These are phyloP conservation scores for Brachionus manjavacas DNA, from an alignment of 1,140 invertebrate species.

Conservation along the genomic window DNA sequence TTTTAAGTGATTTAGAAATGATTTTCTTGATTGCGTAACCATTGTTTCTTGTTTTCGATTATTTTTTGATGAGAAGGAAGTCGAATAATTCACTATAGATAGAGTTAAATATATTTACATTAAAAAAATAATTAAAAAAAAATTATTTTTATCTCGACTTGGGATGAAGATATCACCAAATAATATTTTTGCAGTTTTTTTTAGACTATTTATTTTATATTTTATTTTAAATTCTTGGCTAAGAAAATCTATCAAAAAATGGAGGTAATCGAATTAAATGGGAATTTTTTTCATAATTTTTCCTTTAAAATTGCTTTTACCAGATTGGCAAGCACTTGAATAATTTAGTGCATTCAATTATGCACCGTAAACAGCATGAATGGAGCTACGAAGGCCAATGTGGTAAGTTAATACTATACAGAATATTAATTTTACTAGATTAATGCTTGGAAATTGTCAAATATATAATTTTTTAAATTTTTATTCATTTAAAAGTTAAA, in stretches of 20 bases:
- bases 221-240: not conserved
- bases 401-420: not conserved
- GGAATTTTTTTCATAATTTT: not conserved
- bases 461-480: too few relatives aligned
- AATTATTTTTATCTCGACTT: not conserved
- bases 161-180: not conserved
- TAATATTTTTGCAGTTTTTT: not conserved
- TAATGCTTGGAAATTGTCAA: not conserved
- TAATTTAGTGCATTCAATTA: slow-evolving; percentile 19
- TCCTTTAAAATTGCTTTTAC: not conserved
- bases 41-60: not conserved
- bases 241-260: not conserved
- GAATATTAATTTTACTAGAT: not conserved
- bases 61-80: not conserved
- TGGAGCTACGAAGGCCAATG: slow-evolving; percentile 35
- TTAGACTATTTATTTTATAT: not conserved
- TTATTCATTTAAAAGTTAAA: too few relatives aligned
- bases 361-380: slow-evolving; percentile 12
- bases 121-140: not conserved
- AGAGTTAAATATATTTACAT: not conserved
- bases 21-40: not conserved
- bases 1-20: not conserved
- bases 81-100: not conserved
- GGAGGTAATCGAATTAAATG: not conserved
- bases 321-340: not conserved